Conservation (phyloP, 2,113 vertebrate genomes). For the Bombycilla garrulus region DNA sequence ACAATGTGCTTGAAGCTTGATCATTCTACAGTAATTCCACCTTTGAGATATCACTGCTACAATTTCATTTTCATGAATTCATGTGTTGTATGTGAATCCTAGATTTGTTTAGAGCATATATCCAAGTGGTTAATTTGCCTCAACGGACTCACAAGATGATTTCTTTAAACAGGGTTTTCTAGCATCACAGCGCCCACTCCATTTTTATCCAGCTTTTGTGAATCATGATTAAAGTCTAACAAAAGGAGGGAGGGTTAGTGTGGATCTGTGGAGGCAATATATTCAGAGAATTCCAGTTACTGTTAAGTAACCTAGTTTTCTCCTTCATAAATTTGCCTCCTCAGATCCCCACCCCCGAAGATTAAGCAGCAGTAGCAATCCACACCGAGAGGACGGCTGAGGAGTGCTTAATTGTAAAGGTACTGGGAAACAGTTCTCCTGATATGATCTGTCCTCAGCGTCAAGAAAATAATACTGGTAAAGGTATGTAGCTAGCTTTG, state of each 20-base stretch:
- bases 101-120: neutral
- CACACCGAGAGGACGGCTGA: constrained; percentile 63
- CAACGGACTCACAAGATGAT: neutral
- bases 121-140: constrained; percentile 9
- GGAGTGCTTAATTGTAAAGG: constrained; percentile 68
- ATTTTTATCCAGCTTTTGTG: constrained; percentile 35
- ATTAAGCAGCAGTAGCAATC: constrained; percentile 69
- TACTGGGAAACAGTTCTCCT: constrained; percentile 67
- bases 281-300: constrained; percentile 72
- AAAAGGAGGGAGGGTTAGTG: constrained; percentile 66
- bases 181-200: constrained; percentile 5
- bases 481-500: constrained; percentile 57
- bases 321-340: constrained; percentile 72
- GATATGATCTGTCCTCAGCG: constrained; percentile 22
- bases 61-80: neutral
- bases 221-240: constrained; percentile 10
- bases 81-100: neutral
- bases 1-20: neutral
- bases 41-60: neutral
- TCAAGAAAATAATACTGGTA: constrained; percentile 47
- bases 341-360: constrained; percentile 68
- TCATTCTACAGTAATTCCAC: neutral
- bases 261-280: constrained; percentile 71
- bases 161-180: constrained; percentile 39
- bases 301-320: constrained; percentile 71